Conservation (phyloP, 2,797 vertebrate genomes). For the Eospalax fontanierii region DNA sequence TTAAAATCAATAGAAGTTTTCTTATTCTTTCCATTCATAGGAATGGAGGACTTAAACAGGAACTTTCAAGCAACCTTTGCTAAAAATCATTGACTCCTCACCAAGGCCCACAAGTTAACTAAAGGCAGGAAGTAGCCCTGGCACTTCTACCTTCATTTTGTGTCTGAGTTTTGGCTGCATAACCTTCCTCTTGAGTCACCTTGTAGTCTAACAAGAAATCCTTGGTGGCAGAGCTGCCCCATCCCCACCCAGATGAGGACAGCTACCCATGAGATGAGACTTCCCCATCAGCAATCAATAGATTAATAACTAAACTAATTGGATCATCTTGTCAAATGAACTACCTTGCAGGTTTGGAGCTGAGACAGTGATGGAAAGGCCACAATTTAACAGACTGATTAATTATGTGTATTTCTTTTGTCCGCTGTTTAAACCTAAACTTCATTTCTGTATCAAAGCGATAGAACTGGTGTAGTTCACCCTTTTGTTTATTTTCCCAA, state of each 20-base stretch:
- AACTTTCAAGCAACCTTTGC: neutral
- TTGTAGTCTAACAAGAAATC: neutral
- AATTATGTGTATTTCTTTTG: neutral
- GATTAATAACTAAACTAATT: neutral
- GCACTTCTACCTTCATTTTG: neutral
- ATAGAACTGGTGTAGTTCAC: neutral
- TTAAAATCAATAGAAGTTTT: neutral
- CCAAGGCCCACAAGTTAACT: neutral
- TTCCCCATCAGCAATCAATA: neutral
- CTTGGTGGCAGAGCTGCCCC: neutral
- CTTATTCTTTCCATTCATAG: neutral
- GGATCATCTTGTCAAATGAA: neutral
- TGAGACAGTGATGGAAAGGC: neutral
- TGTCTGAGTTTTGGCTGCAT: too few species aligned
- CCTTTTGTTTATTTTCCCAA: neutral
- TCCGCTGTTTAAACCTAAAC: neutral
- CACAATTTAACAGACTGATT: neutral
- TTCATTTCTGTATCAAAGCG: neutral
- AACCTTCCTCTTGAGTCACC: neutral
- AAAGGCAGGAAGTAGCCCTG: neutral
- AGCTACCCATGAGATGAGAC: neutral
- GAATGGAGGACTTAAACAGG: neutral
- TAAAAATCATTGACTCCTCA: neutral
- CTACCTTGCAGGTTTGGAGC: neutral
- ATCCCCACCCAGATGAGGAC: neutral